Conservation (phyloP, 1,140 invertebrate genomes). For the Polypedilum pembai region DNA sequence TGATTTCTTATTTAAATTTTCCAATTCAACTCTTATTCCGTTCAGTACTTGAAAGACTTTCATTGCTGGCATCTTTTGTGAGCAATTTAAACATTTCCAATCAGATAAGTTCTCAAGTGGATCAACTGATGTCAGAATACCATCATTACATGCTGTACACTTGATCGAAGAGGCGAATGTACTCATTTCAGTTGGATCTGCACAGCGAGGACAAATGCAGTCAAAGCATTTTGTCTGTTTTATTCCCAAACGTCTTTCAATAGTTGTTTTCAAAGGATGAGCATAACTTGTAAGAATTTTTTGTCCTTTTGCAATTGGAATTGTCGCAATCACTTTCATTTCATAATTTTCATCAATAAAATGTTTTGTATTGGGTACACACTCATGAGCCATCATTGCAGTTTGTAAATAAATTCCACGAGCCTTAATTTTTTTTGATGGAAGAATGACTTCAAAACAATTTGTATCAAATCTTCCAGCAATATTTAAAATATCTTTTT, state of each 20-base stretch:
- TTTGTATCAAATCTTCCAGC: slow-evolving; percentile 62
- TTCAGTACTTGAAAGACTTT: slow-evolving; percentile 53
- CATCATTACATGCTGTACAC: slow-evolving; percentile 51
- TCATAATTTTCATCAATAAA: slow-evolving; percentile 50
- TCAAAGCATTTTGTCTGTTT: slow-evolving; percentile 56
- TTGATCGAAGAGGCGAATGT: slow-evolving; percentile 55
- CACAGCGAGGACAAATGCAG: slow-evolving; percentile 54
- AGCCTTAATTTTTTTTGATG: slow-evolving; percentile 43
- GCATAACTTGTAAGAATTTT: slow-evolving; percentile 59
- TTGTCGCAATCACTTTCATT: slow-evolving; percentile 50
- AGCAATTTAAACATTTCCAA: slow-evolving; percentile 58
- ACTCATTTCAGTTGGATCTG: slow-evolving; percentile 55
- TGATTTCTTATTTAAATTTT: slow-evolving; percentile 47
- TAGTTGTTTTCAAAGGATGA: slow-evolving; percentile 56
- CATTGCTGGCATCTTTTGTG: slow-evolving; percentile 46
- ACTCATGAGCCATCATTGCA: slow-evolving; percentile 57
- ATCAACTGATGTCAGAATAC: slow-evolving; percentile 47
- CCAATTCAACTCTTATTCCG: slow-evolving; percentile 53
- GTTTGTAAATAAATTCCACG: slow-evolving; percentile 54
- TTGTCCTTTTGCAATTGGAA: slow-evolving; percentile 55
- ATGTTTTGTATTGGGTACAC: slow-evolving; percentile 55
- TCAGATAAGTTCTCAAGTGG: slow-evolving; percentile 50
- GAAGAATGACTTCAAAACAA: slow-evolving; percentile 51
- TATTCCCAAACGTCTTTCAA: slow-evolving; percentile 53
- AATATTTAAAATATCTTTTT: slow-evolving; percentile 54